Conservation (phyloP, 2,113 vertebrate genomes). For the Onychorhynchus coronatus region DNA sequence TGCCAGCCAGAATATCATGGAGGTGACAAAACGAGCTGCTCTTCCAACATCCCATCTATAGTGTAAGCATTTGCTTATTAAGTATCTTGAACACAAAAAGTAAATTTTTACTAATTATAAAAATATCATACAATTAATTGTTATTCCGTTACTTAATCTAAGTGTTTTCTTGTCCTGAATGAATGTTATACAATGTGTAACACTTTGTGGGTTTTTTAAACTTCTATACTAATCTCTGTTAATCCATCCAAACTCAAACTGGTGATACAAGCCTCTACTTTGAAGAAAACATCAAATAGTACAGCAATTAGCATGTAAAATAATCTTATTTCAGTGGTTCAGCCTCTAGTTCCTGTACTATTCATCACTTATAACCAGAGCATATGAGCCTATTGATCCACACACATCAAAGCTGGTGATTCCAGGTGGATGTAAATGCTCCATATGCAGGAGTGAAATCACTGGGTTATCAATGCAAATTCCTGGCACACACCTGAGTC, state of each 20-base stretch:
- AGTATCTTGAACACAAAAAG: not conserved
- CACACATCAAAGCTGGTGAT: not conserved
- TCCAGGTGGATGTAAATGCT: not conserved
- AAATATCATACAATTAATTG: not conserved
- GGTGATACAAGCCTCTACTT: not conserved
- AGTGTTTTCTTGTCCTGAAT: not conserved
- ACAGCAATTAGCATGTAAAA: not conserved
- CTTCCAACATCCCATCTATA: not conserved
- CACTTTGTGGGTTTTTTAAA: not conserved
- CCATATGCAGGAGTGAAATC: not conserved
- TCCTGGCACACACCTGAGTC: too few relatives aligned
- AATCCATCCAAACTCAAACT: conserved; percentile 23
- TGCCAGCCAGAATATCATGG: not conserved
- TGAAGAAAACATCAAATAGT: conserved; percentile 13
- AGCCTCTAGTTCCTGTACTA: not conserved
- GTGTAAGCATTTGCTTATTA: not conserved
- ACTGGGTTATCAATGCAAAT: not conserved
- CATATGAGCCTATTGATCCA: not conserved
- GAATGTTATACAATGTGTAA: not conserved
- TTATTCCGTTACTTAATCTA: not conserved
- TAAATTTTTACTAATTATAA: not conserved
- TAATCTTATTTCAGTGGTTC: not conserved
- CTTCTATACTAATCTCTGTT: not conserved
- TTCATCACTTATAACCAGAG: not conserved
- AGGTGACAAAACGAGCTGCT: not conserved